phyloP scores from a whole-genome alignment of 2,888 invertebrate species.

The Drosophila tripunctata region DNA sequence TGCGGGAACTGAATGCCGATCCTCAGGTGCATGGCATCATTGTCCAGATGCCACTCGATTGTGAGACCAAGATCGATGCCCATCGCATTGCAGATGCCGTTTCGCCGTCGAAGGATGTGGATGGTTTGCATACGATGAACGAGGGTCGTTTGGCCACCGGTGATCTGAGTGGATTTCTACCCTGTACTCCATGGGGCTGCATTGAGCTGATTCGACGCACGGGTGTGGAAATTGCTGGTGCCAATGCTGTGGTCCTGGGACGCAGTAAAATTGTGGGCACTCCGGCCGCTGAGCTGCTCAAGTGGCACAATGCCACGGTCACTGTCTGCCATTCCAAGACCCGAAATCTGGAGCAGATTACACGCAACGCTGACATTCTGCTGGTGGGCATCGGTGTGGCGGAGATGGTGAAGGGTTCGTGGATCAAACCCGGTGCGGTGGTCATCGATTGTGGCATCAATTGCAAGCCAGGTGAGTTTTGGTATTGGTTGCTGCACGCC shows the following conservation, averaged over 20 bases:
- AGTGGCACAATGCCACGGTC: constrained; percentile 98
- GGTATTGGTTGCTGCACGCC: no score
- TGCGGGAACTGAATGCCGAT: constrained; percentile 90
- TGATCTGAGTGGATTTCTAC: constrained; percentile 94
- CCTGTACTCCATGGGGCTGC: constrained; percentile 98
- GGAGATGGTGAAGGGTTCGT: constrained; percentile 95
- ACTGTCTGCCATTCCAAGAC: constrained; percentile 99
- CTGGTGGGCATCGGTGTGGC: constrained; percentile 97
- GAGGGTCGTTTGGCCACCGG: constrained; percentile 96
- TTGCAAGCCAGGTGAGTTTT: constrained; percentile 89
- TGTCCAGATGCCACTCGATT: constrained; percentile 97
- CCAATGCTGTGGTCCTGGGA: constrained; percentile 96
- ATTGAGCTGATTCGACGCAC: constrained; percentile 91
- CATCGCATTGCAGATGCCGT: constrained; percentile 95
- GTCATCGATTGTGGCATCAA: constrained; percentile 99
- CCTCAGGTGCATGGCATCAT: constrained; percentile 96
- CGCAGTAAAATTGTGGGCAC: constrained; percentile 99
- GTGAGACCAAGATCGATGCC: constrained; percentile 91
- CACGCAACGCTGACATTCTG: constrained; percentile 95
- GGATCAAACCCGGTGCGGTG: constrained; percentile 99
- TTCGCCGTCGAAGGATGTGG: constrained; percentile 95
- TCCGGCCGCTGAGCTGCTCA: constrained; percentile 95
- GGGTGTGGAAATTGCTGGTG: constrained; percentile 91
- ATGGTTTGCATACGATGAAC: constrained; percentile 96
- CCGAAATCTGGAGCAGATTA: constrained; percentile 90